phyloP scores from a whole-genome alignment of 2,888 invertebrate genomes.

The Danaus chrysippus region DNA sequence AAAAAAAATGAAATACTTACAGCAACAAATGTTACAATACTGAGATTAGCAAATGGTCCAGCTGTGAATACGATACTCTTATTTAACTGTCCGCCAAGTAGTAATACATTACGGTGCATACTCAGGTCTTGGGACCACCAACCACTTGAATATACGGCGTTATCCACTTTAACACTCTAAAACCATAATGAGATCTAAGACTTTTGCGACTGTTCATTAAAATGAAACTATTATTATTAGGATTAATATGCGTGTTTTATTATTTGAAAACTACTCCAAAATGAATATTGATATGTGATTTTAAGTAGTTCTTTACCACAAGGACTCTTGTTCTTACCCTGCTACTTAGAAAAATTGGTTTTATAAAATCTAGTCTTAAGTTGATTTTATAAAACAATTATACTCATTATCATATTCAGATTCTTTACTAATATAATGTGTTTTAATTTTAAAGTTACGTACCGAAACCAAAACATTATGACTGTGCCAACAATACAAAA shows the following conservation, averaged over 20 bases:
- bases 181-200: conserved; percentile 1
- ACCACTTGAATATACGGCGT: conserved; percentile 51
- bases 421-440: background rate
- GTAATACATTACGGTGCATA: conserved; percentile 38
- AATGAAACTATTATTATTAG: no score
- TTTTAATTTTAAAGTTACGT: conserved; percentile 22
- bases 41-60: conserved; percentile 58
- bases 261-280: no score
- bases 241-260: no score
- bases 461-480: conserved; percentile 63
- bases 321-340: no score
- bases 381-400: no score
- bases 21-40: conserved; percentile 55
- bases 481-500: conserved; percentile 73
- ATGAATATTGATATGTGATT: no score
- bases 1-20: conserved; percentile 40
- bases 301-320: no score
- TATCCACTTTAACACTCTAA: conserved; percentile 53
- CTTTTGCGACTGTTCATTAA: no score
- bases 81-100: conserved; percentile 55
- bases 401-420: background rate
- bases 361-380: no score
- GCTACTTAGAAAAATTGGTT: no score
- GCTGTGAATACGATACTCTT: conserved; percentile 52
- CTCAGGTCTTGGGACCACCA: conserved; percentile 55